These are phyloP conservation scores for Tichodroma muraria DNA, from an alignment of 2,113 vertebrate genomes.

Conservation along the genomic window DNA sequence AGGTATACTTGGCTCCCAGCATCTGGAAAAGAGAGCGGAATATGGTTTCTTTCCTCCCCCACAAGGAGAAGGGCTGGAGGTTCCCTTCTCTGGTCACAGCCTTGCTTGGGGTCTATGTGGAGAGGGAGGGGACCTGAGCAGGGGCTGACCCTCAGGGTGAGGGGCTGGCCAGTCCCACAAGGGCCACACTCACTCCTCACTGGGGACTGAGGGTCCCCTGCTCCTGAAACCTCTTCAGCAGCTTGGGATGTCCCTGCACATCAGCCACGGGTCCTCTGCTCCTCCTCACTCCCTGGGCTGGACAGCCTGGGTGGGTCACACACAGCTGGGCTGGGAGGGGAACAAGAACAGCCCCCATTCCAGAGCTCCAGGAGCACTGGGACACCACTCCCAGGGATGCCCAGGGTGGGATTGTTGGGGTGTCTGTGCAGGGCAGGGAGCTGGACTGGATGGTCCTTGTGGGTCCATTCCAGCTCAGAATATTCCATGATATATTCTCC, in stretches of 20 bases:
- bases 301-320: background rate
- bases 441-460: background rate
- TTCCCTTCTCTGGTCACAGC: background rate
- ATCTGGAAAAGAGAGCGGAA: conserved; percentile 8
- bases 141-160: background rate
- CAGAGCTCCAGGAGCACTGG: background rate
- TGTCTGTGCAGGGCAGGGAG: background rate
- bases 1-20: conserved; percentile 17
- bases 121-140: background rate
- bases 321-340: background rate
- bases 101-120: background rate
- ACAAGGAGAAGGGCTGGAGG: background rate
- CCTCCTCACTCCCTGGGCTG: background rate
- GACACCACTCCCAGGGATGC: rapidly evolving
- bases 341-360: background rate
- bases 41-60: background rate
- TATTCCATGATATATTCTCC: background rate
- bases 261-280: background rate
- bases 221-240: background rate
- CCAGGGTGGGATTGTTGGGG: background rate
- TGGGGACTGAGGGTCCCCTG: background rate
- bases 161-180: background rate
- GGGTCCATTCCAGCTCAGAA: background rate
- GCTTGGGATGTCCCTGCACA: background rate
- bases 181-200: background rate